phyloP scores from a whole-genome alignment of 2,113 vertebrate species.

The Ictidomys tridecemlineatus region DNA sequence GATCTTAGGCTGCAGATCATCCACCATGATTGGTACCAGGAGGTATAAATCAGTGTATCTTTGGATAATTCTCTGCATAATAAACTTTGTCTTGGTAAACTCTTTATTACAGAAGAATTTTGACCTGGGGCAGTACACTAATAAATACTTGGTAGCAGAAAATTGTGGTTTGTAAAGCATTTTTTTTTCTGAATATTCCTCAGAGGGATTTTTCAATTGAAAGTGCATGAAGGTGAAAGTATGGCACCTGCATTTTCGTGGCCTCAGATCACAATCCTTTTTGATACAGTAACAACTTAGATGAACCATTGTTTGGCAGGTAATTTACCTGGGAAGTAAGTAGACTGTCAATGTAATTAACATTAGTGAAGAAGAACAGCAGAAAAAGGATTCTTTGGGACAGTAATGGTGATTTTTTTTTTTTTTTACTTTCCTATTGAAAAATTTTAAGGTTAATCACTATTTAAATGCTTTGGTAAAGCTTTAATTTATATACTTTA shows the following conservation, averaged over 20 bases:
- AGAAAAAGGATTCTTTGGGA: background rate
- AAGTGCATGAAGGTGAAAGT: constrained; percentile 58
- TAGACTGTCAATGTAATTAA: background rate
- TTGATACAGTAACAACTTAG: constrained; percentile 51
- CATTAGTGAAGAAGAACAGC: background rate
- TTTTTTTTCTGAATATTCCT: constrained; percentile 22
- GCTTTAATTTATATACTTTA: background rate
- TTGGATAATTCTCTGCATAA: constrained; percentile 62
- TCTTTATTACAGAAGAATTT: constrained; percentile 53
- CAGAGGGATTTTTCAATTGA: constrained; percentile 54
- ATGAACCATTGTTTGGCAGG: constrained; percentile 21
- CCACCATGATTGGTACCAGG: background rate
- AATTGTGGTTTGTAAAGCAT: background rate
- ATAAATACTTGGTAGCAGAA: constrained; percentile 51
- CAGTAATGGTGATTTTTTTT: background rate
- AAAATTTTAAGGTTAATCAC: background rate
- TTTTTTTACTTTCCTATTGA: background rate
- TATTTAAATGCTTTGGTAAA: background rate
- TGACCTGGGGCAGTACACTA: background rate
- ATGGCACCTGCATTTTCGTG: constrained; percentile 58
- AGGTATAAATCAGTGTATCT: background rate
- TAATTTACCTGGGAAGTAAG: constrained; percentile 6
- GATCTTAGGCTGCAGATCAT: background rate
- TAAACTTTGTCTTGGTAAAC: constrained; percentile 57
- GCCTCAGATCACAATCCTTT: constrained; percentile 44